Conservation (phyloP, 2,797 vertebrate genomes). For the Pseudopleuronectes americanus region DNA sequence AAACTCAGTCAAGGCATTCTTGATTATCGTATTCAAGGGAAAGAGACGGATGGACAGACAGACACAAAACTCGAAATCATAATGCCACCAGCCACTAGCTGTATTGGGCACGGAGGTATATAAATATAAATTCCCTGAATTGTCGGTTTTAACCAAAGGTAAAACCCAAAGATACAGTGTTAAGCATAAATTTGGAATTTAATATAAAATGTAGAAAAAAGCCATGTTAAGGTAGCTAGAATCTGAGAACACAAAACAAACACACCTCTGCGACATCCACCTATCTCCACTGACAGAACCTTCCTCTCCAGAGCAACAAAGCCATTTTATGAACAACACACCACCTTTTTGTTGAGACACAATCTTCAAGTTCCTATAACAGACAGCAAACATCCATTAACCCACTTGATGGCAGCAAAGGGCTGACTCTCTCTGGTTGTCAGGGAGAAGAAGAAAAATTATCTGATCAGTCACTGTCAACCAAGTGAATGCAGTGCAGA, state of each 20-base stretch:
- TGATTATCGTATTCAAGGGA: no score
- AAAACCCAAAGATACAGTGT: background rate
- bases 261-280: no score
- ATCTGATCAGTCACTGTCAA: background rate
- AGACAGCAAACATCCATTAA: background rate
- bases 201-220: background rate
- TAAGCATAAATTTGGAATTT: no score
- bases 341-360: background rate
- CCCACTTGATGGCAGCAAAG: constrained; percentile 48
- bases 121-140: background rate
- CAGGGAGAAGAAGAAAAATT: constrained; percentile 9
- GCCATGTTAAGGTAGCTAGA: no score
- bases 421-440: background rate
- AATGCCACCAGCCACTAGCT: no score
- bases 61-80: no score
- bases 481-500: background rate
- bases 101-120: no score
- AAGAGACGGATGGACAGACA: no score
- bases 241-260: no score
- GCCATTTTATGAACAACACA: background rate
- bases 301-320: background rate
- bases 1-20: no score
- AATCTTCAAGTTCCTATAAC: background rate
- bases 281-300: no score
- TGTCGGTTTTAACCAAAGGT: background rate